Conservation (phyloP, 2,797 vertebrate species). For the Sebastiscus albofasciatus region DNA sequence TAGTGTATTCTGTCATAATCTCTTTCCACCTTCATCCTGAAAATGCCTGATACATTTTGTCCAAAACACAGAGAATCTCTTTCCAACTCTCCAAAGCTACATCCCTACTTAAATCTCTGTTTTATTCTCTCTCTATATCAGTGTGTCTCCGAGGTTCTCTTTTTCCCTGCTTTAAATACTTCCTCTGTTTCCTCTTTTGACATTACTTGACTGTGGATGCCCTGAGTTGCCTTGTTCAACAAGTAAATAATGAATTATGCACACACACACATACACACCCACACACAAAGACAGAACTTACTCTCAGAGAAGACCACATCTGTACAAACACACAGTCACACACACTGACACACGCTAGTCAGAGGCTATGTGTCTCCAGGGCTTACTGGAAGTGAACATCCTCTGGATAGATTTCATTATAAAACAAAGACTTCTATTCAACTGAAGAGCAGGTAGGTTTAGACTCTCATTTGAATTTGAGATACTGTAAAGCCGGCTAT, state of each 20-base stretch:
- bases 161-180: conserved; percentile 2
- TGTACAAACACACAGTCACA: background rate
- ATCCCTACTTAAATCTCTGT: background rate
- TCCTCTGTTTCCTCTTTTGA: conserved; percentile 19
- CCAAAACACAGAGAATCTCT: conserved; percentile 31
- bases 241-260: conserved; percentile 24
- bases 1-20: background rate
- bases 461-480: conserved; percentile 58
- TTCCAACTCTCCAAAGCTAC: conserved; percentile 3
- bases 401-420: conserved; percentile 51
- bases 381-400: conserved; percentile 34
- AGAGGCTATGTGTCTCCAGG: conserved; percentile 25
- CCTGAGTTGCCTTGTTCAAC: conserved; percentile 8
- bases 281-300: background rate
- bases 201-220: conserved; percentile 1
- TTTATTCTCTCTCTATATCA: conserved; percentile 10
- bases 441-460: conserved; percentile 18
- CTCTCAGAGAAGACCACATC: background rate
- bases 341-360: background rate
- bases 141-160: conserved; percentile 1
- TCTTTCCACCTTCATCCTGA: conserved; percentile 1
- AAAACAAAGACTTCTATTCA: conserved; percentile 51
- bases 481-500: conserved; percentile 33
- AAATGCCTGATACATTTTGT: background rate
- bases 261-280: conserved; percentile 1